Base-by-base conservation (phyloP, 1,140 invertebrate species). In the Heliothis subflexa region DNA sequence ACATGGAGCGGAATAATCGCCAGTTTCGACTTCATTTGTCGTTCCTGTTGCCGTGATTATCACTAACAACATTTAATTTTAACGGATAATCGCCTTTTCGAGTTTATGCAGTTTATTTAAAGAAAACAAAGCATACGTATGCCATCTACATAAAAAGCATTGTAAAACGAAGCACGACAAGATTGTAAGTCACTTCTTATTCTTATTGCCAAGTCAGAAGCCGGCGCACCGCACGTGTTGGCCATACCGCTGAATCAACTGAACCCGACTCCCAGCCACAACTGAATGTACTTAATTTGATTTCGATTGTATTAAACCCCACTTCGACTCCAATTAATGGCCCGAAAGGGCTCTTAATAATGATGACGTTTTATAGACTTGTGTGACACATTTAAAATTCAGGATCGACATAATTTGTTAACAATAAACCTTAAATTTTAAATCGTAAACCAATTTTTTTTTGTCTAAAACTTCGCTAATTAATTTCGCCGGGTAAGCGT, bases 221-320 rank as follows among this genome's bases (percentile, higher is more conserved):
- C 61, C 81, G 80, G 81, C 84, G 80, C 83, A 14, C 72, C 86
- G 88, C 91, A 91, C 88, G 91, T 91, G 88, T 88, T 88, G 84
- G 84, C 84, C 84, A 85, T 85, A 83, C 83, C 89, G 92, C 92
- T 93, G 93, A 94, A 90, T 94, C 93, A 89, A 92, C 92, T 89
- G 81, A 86, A 86, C 89, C 87, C 87, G 85, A 85, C 88, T 84
- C 85, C 85, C 85, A 78, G 80, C 91, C 91, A 87, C 91, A 92
- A 88, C 89, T 89, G 89, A 91, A 93, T 91, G 88, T 91, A 93
- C 90, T 93, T 92, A 93, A 94, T 94, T 93, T 88, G 91, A 92
- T 93, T 91, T 87, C 91, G 85, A 93, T 93, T 94, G 91, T 93
- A 91, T 91, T 93, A 87, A 92, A 88, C 88, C 86, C 86, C 88